Evolutionary conservation across 2,113 vertebrate species (phyloP), one percentile per base, ranked within the genome.

Genomic region (Leptocoma aspasia): DNA sequence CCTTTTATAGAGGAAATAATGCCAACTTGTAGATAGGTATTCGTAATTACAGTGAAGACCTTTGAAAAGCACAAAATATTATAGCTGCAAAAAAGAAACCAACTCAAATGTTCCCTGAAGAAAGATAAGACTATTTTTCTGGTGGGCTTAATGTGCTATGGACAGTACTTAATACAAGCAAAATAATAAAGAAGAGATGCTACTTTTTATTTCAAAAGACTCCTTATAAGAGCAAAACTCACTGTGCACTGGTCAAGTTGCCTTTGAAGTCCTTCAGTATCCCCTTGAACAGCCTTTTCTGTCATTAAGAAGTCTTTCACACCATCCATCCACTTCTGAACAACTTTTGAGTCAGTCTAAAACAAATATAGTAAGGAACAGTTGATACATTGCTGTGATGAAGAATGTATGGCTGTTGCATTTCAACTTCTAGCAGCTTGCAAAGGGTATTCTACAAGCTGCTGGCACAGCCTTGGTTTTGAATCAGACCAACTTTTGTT

Each of bases 231-330:
- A 82, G n/a, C 42, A 90, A 73, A 90, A 97, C 97, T 98, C 81
- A 99, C 99, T 95, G 97, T 98, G 97, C 99, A 99, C 60, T 98
- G 98, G 90, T 98, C 98, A 71, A 99, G 97, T 77, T 99, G 99
- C 61, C 98, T 98, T 87, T 98, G 98, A 28, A 99, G 96, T 33
- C 92, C 98, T 65, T 98, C 97, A 0, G 94, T 37, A 14, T 98
- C 97, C 20, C 97, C 97, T 41, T 97, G 95, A n/a, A 97, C 93
- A 27, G 97, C 69, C 28, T 97, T 97, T 73, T 99, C 98, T 92
- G 97, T 97, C 82, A 98, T 97, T 96, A 99, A 92, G 86, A 99
- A 98, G 52, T 98, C 98, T 96, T 99, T 98, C 72, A 98, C 99
- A 5, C 95, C 97, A 79, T 98, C 98, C 89, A 98, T 87, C 99